These are phyloP conservation scores for Artibeus lituratus DNA, from an alignment of 2,797 vertebrate genomes.

Conservation along the genomic window DNA sequence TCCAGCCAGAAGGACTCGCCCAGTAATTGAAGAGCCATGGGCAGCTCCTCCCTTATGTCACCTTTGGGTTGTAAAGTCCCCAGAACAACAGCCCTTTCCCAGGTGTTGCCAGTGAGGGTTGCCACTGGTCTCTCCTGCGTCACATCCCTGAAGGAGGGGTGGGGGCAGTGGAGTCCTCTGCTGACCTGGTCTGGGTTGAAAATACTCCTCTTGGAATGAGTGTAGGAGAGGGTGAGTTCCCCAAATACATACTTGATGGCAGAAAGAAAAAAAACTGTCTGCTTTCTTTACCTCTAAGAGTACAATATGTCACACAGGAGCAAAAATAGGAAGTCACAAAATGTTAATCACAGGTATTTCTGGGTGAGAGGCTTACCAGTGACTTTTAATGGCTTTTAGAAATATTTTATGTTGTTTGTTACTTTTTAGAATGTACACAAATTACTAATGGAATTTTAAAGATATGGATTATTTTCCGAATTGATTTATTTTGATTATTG, in stretches of 20 bases:
- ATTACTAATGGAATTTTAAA: not conserved
- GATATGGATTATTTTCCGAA: not conserved
- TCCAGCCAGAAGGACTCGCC: not conserved
- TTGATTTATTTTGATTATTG: not conserved
- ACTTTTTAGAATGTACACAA: not conserved
- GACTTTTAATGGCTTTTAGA: not conserved
- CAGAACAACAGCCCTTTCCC: not conserved
- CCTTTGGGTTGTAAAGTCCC: not conserved
- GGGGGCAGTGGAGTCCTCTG: not conserved
- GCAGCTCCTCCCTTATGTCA: not conserved
- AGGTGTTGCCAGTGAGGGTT: not conserved
- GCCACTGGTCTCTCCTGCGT: not conserved
- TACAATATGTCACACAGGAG: not conserved
- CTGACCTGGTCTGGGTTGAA: not conserved
- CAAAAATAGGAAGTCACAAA: not conserved
- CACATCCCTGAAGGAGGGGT: not conserved
- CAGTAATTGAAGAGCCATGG: not conserved
- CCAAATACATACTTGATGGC: not conserved
- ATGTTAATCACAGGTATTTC: not conserved
- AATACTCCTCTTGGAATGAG: not conserved
- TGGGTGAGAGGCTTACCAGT: not conserved
- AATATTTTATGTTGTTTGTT: not conserved
- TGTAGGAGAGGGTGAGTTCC: not conserved
- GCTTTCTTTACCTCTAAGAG: not conserved
- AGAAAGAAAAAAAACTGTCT: not conserved